Evolutionary conservation across 1,140 invertebrate genomes (phyloP).

Genomic region (Leptopilina clavipes): DNA sequence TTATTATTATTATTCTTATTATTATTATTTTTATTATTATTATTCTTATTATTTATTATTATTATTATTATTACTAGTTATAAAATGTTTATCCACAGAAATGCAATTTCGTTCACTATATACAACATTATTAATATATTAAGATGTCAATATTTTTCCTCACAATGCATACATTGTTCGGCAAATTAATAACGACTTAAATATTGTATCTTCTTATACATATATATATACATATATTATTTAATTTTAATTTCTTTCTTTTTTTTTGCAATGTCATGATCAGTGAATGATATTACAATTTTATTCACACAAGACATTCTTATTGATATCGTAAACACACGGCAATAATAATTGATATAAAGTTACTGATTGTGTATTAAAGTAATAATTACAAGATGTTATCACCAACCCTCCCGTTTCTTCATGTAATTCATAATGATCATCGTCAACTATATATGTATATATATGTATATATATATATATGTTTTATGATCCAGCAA

Average conservation of each 20-base stretch:
- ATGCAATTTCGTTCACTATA: no score
- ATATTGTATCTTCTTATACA: no score
- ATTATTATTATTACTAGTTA: no score
- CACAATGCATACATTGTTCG: no score
- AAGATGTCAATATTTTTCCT: no score
- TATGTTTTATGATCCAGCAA: no score
- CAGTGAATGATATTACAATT: not conserved
- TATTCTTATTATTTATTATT: no score
- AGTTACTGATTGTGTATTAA: not conserved
- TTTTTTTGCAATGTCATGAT: not conserved
- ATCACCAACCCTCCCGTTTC: not conserved
- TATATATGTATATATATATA: not conserved
- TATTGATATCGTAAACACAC: slow-evolving; percentile 12
- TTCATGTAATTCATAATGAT: not conserved
- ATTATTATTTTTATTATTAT: no score
- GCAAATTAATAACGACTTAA: no score
- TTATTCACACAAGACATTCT: not conserved
- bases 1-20: no score
- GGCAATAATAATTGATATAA: slow-evolving; percentile 2
- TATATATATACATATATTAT: not conserved
- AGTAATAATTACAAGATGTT: slow-evolving; percentile 16
- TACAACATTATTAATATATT: no score
- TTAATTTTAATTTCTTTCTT: not conserved
- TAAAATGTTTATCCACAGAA: no score
- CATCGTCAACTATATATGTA: not conserved